Conservation (phyloP, 2,888 invertebrate species). For the Drosophila meridiana region DNA sequence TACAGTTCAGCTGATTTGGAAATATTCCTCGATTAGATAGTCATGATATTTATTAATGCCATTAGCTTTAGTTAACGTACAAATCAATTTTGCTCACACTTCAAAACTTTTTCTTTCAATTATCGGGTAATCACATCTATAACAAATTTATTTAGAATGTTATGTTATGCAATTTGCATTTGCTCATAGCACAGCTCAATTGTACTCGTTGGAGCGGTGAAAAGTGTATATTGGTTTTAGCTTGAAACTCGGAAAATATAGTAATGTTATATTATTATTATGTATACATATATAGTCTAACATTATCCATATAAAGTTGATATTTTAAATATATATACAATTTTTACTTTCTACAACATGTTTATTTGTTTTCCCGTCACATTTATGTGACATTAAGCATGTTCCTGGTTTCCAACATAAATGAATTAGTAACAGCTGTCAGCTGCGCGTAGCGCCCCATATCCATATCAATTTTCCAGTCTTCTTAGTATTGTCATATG, state of each 20-base stretch:
- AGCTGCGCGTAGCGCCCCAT: background rate
- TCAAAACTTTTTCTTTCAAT: conserved; percentile 31
- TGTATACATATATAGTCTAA: too few relatives aligned
- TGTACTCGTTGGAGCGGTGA: background rate
- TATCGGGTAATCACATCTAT: conserved; percentile 33
- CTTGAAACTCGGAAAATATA: background rate
- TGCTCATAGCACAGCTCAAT: background rate
- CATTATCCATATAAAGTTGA: background rate
- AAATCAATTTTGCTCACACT: conserved; percentile 52
- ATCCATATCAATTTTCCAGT: background rate
- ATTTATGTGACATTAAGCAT: too few relatives aligned
- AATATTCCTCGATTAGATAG: conserved; percentile 64
- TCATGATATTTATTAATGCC: conserved; percentile 69
- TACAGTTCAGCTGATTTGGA: conserved; percentile 14
- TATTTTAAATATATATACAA: background rate
- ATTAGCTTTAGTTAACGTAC: conserved; percentile 51
- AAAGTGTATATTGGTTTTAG: background rate
- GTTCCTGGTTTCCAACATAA: conserved; percentile 2
- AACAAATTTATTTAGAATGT: conserved; percentile 9
- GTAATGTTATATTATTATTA: too few relatives aligned
- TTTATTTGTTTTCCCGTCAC: background rate
- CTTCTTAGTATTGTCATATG: background rate
- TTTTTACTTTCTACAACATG: background rate
- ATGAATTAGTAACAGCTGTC: background rate
- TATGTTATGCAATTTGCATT: conserved; percentile 23